Base-by-base conservation (phyloP, 2,797 vertebrate genomes). In the Hyperoplus immaculatus region DNA sequence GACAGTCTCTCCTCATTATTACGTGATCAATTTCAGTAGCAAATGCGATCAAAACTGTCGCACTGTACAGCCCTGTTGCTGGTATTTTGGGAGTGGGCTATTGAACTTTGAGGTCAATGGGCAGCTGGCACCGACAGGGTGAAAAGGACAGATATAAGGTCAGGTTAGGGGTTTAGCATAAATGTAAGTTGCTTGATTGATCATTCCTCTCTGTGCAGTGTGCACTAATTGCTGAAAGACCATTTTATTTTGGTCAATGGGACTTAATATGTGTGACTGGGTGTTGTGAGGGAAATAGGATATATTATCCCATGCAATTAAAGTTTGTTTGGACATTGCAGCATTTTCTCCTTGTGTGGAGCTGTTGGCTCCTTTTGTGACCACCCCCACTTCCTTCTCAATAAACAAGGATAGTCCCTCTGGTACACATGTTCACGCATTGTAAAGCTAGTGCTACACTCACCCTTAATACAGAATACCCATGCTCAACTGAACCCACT, bases 271-370 rank as follows among this genome's bases (percentile, higher is more conserved):
- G 68, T 71, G 69, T 61, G 55, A 46, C 70, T 55, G 53, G 76
- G 71, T 64, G 74, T 51, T 59, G 77, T 53, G 50, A 73, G 72
- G 38, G 56, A 62, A 46, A 71, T 1, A 21, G 77, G 78, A 91
- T 90, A 91, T 84, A 69, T 86, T 87, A 91, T 91, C 83, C 90
- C 79, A 73, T 69, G 79, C 51, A 85, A 92, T 90, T 84, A 91
- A 86, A 86, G 89, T 90, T 93, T 90, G 85, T 94, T 94, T 91
- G 87, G 92, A 84, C 88, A 72, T 92, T 78, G 79, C 50, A 42
- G 89, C 78, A 73, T 93, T 94, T 92, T 92, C 78, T 93, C 92
- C 92, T 93, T 94, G 93, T 92, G 92, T 93, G 93, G 90, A 92
- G 90, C 84, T 81, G 85, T 83, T 72, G 81, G 70, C 83, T 84